These are phyloP conservation scores for Cepaea nemoralis DNA, from an alignment of 1,140 invertebrate species.

Conservation along the genomic window DNA sequence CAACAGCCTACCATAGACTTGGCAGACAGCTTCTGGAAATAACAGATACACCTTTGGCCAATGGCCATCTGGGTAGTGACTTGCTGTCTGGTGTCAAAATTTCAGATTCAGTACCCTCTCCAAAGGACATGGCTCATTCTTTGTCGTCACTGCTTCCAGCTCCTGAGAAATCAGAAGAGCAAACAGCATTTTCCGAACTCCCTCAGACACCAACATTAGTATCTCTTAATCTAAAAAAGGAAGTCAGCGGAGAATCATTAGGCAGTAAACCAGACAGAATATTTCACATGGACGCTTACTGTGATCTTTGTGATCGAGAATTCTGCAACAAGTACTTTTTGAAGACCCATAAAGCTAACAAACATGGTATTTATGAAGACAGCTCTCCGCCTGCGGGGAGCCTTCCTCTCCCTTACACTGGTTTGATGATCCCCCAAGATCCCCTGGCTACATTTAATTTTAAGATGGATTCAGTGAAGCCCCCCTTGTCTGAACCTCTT, in stretches of 20 bases:
- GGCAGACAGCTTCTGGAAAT: slow-evolving; percentile 62
- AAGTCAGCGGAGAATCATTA: neutral
- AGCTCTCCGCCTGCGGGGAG: slow-evolving; percentile 42
- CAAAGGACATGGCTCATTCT: slow-evolving; percentile 14
- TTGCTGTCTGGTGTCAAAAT: slow-evolving; percentile 42
- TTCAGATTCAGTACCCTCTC: slow-evolving; percentile 42
- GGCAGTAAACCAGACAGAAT: slow-evolving; percentile 46
- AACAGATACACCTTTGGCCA: slow-evolving; percentile 75
- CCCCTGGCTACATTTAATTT: slow-evolving; percentile 29
- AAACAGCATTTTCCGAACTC: neutral
- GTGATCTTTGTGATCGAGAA: slow-evolving; percentile 77
- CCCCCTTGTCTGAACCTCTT: slow-evolving; percentile 41
- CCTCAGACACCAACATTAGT: neutral
- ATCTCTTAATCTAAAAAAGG: neutral
- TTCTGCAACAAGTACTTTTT: slow-evolving; percentile 75
- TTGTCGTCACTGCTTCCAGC: slow-evolving; percentile 1
- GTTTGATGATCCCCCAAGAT: slow-evolving; percentile 30
- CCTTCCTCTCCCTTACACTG: slow-evolving; percentile 37
- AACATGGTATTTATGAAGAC: slow-evolving; percentile 88
- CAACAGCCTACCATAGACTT: slow-evolving; percentile 69
- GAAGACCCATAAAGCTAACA: slow-evolving; percentile 99
- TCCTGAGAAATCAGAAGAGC: neutral
- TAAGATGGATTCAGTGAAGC: slow-evolving; percentile 44
- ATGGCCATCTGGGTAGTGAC: slow-evolving; percentile 89
- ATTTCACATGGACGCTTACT: slow-evolving; percentile 85